phyloP scores from a whole-genome alignment of 2,113 vertebrate genomes.

The Psittacula cyanocephala region DNA sequence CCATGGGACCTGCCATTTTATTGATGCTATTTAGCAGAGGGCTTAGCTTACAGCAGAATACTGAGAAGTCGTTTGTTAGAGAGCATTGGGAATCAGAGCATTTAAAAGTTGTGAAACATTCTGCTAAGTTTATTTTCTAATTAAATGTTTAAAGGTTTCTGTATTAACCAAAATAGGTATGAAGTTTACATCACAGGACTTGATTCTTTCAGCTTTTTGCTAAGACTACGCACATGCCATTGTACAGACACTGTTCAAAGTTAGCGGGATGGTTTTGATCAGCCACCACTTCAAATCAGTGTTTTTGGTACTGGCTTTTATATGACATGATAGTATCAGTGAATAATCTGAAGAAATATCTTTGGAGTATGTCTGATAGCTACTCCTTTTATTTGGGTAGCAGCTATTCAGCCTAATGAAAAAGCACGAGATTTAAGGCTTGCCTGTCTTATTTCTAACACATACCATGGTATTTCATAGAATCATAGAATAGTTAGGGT shows the following conservation, averaged over 20 bases:
- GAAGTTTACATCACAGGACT: background rate
- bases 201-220: background rate
- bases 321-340: background rate
- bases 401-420: background rate
- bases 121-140: background rate
- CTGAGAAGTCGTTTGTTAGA: background rate
- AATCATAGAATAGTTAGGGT: too few relatives aligned
- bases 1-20: background rate
- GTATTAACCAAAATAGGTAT: background rate
- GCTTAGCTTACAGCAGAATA: background rate
- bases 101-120: background rate
- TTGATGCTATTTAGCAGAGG: background rate
- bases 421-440: background rate
- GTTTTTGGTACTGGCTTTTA: background rate
- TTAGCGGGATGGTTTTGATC: background rate
- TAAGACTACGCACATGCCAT: background rate
- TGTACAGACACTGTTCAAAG: background rate
- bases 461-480: background rate
- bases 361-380: accelerated
- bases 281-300: background rate
- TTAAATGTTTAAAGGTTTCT: background rate
- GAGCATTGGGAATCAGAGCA: background rate
- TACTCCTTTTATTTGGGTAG: background rate
- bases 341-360: background rate
- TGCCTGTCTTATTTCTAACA: background rate